Base-by-base conservation (phyloP, 2,113 vertebrate species). In the Aspiorhynchus laticeps region DNA sequence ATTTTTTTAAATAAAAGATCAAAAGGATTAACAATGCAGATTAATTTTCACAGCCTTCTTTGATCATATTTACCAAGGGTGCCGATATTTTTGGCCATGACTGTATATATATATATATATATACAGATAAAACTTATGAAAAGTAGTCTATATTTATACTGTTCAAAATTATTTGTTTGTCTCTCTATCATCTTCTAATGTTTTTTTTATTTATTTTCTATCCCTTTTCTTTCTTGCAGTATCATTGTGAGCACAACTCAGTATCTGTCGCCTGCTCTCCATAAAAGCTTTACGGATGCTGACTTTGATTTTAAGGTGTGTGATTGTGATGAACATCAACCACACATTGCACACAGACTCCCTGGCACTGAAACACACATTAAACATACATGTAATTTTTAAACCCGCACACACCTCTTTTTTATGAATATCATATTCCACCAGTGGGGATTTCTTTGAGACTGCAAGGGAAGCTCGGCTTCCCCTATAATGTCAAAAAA, bases 251-350 rank as follows among this genome's bases (percentile, higher is more conserved):
- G 97, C 82, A 99, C 98, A 1, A 96, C 96, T 77, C 97, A 99
- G 92, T 97, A 96, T 86, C 95, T 99, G 71, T 97, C 96, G 15
- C 96, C 98, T 69, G 98, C 97, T 9, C 94, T 99, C 88, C 98
- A 99, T 93, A 99, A 99, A 95, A 99, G 98, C 93, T 99, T 99
- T 87, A 97, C 96, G 0, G 98, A 99, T 21, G 94, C 96, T 0
- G 98, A 99, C 89, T 99, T 99, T 88, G 98, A 99, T 93, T 99
- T 99, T 88, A 99, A 99, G 96, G 98, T 99, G 92, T 51, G 93
- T 91, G 90, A 46, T 85, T 88, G 26, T n/a, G 46, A 74, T 73
- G 69, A 71, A 10, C 75, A 76, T 84, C 28, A 87, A 43, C 33
- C 9, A 31, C 43, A 69, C 56, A 41, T 46, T 51, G 75, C 51